Evolutionary conservation across 1,140 invertebrate genomes (phyloP).

Genomic region (Zaprionus camerounensis): DNA sequence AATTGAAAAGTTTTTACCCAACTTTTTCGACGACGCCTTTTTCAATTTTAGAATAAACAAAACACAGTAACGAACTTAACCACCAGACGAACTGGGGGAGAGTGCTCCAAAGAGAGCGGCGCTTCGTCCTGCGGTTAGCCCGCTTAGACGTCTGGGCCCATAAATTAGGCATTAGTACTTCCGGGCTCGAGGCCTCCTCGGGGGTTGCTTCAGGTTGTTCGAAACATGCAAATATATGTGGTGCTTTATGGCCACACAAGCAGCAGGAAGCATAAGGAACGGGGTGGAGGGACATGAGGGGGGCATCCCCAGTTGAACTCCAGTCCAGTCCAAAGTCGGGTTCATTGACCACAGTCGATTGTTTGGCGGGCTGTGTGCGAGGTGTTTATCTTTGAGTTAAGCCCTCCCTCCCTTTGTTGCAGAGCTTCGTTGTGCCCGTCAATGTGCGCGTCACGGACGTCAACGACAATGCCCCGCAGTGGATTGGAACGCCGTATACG

Average conservation of each 20-base stretch:
- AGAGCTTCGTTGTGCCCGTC: constrained; percentile 95
- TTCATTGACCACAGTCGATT: constrained; percentile 73
- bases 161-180: constrained; percentile 82
- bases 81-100: constrained; percentile 7
- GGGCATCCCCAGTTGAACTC: constrained; percentile 53
- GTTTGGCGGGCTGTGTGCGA: constrained; percentile 30
- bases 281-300: neutral
- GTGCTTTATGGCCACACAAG: constrained; percentile 42
- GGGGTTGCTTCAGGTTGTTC: constrained; percentile 35
- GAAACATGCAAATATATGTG: constrained; percentile 78
- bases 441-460: constrained; percentile 96
- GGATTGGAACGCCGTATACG: constrained; percentile 92
- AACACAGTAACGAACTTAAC: constrained; percentile 48
- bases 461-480: constrained; percentile 95
- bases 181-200: constrained; percentile 36
- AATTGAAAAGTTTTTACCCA: constrained; percentile 78
- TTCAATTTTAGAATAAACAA: constrained; percentile 80
- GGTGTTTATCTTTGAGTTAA: constrained; percentile 64
- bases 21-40: constrained; percentile 56
- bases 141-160: constrained; percentile 50
- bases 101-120: neutral
- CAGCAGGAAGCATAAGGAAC: neutral
- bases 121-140: constrained; percentile 52
- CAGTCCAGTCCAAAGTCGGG: constrained; percentile 20
- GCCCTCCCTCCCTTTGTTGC: constrained; percentile 34